Evolutionary conservation across 2,888 invertebrate genomes (phyloP), one percentile per base, ranked within the genome.

Genomic region (Smittia sp.): DNA sequence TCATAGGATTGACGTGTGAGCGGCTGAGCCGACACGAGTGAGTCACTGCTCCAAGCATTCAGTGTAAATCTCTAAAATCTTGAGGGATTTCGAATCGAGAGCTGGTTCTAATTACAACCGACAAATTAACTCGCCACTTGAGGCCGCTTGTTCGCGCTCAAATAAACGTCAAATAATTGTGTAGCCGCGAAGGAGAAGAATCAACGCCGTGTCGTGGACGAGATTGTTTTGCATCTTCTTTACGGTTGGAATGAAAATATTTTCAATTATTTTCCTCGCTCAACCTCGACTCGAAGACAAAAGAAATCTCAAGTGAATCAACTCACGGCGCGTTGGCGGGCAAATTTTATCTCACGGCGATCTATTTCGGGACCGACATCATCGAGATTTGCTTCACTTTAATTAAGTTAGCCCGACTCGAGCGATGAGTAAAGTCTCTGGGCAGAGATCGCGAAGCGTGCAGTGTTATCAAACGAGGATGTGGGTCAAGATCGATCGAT

Each of bases 201-300:
- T 65, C 63, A 24, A 25, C 63, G 15, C n/a, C 63, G 7, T 63
- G n/a, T 63, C 63, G 7, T 22, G 6, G 46, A 58, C 18, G 18
- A 7, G 13, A 22, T n/a, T 72, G 27, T 72, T 72, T 72, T 72
- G 62, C 25, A 72, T 72, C 27, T 62, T 38, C 54, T 22, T 27
- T 58, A 24, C 7, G 13, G 20, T 32, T 62, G 72, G 62, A 72
- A 72, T 72, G 72, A 72, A 72, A 72, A 72, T 38, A 62, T 62
- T 54, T 69, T 72, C 20, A 52, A 62, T 58, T 38, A 62, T 58
- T 20, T 32, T 70, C 65, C n/a, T 27, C 38, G 13, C 32, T 54
- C 58, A 58, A 58, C 46, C 11, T 58, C n/a, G 7, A 22, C 58
- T 4, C 22, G 58, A 58, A 58, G 58, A 58, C 58, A 58, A 58